A percentile compares a stretch with the other conserved stretches of the same genome.
Evolutionary conservation across 2,113 vertebrate genomes (phyloP).

Genomic region (Ictalurus furcatus): DNA sequence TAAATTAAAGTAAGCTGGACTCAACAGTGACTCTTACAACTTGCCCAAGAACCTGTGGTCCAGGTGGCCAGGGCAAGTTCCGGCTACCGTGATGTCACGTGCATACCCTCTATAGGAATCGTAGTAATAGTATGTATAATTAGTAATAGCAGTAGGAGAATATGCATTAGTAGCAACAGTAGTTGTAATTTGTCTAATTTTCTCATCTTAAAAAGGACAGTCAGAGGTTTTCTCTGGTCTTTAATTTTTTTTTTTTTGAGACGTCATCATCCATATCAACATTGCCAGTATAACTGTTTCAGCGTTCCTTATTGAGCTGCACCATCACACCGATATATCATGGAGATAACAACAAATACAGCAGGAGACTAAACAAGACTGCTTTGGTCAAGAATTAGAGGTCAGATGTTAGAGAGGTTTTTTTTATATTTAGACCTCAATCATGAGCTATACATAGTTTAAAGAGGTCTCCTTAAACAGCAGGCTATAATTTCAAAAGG

Average conservation of each 20-base stretch:
- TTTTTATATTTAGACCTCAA: background rate
- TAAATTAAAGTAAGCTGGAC: no score
- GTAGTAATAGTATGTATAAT: background rate
- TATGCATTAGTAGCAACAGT: background rate
- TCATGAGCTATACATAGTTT: slow-evolving; percentile 12
- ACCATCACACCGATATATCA: background rate
- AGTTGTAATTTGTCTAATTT: background rate
- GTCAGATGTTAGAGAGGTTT: background rate
- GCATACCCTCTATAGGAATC: no score
- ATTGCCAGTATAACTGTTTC: background rate
- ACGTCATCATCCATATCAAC: background rate
- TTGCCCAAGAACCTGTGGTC: no score
- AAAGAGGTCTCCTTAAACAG: background rate
- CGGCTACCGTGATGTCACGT: no score
- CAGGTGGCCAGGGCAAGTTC: no score
- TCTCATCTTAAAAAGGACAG: background rate
- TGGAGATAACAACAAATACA: background rate
- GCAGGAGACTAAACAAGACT: slow-evolving; percentile 4
- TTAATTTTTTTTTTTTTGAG: background rate
- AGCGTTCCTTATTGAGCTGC: background rate
- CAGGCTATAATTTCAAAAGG: slow-evolving; percentile 34
- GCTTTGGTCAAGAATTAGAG: slow-evolving; percentile 18
- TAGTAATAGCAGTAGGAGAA: background rate
- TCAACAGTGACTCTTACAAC: no score
- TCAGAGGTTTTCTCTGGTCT: background rate